Evolutionary conservation across 2,113 vertebrate species (phyloP).

Genomic region (Rhadina sibilatrix): DNA sequence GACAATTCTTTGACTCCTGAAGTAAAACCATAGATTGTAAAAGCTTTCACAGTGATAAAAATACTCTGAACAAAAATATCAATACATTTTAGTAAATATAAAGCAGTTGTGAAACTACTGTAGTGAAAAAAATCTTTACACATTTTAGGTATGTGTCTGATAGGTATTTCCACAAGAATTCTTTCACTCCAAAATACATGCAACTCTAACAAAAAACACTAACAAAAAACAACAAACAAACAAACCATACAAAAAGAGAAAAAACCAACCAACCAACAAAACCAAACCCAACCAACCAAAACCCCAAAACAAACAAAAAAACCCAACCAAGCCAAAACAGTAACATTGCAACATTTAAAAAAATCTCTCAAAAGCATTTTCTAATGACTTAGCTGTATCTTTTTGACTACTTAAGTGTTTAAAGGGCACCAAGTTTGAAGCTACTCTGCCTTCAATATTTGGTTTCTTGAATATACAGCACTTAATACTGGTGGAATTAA

Average conservation of each 20-base stretch:
- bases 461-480: not conserved
- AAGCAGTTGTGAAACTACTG: not conserved
- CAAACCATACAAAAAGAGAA: not conserved
- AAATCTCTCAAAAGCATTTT: not conserved
- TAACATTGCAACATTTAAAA: not conserved
- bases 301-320: not conserved
- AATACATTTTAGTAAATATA: not conserved
- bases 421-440: not conserved
- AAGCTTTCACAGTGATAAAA: not conserved
- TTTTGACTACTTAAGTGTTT: not conserved
- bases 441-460: not conserved
- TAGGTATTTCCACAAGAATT: not conserved
- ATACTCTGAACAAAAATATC: not conserved
- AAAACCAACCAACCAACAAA: not conserved
- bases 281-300: too few relatives aligned
- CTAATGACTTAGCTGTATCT: not conserved
- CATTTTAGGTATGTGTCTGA: not conserved
- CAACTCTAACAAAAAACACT: too few relatives aligned
- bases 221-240: not conserved
- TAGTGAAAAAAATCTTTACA: not conserved
- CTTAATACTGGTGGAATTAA: not conserved
- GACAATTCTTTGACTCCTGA: not conserved
- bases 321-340: not conserved
- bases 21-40: not conserved
- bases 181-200: not conserved